Percentiles rank a stretch among this genome's conserved stretches.
phyloP scores from a whole-genome alignment of 2,113 vertebrate genomes.

The Sardina pilchardus region DNA sequence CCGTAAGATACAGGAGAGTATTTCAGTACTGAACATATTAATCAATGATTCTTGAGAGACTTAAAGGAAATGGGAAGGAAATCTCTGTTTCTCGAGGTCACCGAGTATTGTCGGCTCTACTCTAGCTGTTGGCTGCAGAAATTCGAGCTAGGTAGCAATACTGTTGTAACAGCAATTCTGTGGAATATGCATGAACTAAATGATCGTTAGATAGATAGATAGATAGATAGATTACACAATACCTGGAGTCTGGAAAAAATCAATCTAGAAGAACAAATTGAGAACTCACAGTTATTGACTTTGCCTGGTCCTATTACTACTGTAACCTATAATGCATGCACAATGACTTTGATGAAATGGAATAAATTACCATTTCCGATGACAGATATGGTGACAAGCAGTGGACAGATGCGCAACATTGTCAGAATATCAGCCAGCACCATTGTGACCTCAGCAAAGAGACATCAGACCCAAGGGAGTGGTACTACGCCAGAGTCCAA shows the following conservation, averaged over 20 bases:
- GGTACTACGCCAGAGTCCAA: constrained; percentile 73
- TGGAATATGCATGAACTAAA: neutral
- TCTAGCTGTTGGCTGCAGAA: too few relatives aligned
- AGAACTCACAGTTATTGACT: neutral
- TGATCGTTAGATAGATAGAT: too few relatives aligned
- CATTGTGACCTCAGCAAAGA: constrained; percentile 71
- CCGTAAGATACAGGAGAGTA: neutral
- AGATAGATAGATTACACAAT: neutral
- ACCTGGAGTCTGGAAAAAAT: too few relatives aligned
- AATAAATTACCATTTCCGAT: neutral
- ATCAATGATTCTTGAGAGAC: neutral
- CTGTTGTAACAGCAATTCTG: neutral
- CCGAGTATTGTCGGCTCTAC: too few relatives aligned
- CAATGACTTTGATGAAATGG: neutral
- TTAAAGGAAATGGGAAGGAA: too few relatives aligned
- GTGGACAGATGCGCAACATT: constrained; percentile 60
- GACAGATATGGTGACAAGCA: constrained; percentile 68
- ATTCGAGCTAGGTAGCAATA: neutral
- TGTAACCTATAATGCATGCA: neutral
- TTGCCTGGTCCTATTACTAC: neutral
- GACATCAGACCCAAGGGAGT: constrained; percentile 68
- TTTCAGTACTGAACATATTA: constrained; percentile 16
- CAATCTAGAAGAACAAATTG: too few relatives aligned
- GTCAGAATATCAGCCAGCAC: constrained; percentile 58
- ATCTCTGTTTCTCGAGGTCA: too few relatives aligned